Evolutionary conservation across 2,888 invertebrate genomes (phyloP).

Genomic region (Tanypteryx hageni): DNA sequence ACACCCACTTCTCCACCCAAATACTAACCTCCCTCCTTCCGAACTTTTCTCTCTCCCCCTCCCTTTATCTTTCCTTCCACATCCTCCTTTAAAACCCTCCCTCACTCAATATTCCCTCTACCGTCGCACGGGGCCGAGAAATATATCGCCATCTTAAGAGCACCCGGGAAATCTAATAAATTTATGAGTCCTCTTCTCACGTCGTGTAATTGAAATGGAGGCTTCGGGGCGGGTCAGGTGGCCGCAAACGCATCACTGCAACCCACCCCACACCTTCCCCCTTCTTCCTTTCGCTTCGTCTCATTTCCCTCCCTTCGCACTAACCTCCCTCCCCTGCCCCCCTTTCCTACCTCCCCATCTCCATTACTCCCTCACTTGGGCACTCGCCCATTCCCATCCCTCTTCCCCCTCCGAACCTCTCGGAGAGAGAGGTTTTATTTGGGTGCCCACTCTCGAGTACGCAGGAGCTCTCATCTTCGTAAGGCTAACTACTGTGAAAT

Average conservation of each 20-base stretch:
- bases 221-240: too few relatives aligned
- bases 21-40: neutral
- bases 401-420: neutral
- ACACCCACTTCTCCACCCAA: too few relatives aligned
- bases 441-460: too few relatives aligned
- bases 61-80: too few relatives aligned
- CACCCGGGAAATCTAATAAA: conserved; percentile 4
- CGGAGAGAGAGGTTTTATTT: too few relatives aligned
- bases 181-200: neutral
- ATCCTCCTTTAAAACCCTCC: neutral
- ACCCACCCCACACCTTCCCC: too few relatives aligned
- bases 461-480: too few relatives aligned
- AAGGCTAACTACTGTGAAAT: too few relatives aligned
- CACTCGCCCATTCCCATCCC: too few relatives aligned
- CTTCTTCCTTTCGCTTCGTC: too few relatives aligned
- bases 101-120: neutral
- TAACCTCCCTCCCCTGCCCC: neutral
- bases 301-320: neutral
- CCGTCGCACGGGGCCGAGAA: neutral
- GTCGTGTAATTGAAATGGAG: neutral
- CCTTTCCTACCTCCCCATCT: neutral
- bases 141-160: conserved; percentile 2
- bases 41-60: neutral
- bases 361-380: neutral
- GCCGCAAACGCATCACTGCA: too few relatives aligned